Base-by-base conservation (phyloP, 1,140 invertebrate genomes). In the Ceratosolen solmsi region DNA sequence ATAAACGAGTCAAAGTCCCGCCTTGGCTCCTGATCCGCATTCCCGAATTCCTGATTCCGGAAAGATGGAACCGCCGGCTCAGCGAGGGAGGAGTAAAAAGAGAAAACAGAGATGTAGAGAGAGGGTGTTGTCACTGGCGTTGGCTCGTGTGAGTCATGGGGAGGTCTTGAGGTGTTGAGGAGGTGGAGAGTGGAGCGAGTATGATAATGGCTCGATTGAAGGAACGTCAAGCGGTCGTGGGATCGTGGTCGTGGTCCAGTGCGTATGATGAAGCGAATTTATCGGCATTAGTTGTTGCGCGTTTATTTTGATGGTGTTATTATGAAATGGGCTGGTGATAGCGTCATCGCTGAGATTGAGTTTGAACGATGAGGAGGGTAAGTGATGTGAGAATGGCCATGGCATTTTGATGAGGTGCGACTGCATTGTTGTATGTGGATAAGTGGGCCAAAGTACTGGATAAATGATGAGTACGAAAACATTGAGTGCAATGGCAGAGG, bases 401-500 rank as follows among this genome's bases (percentile, higher is more conserved):
- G 27, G 25, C 25, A 63, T 27, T 72, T 15, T 49, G 3, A 13
- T 49, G 5, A 38, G 15, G 7, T 49, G 25, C 17, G 20, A 49
- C 22, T 51, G 17, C n/a, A 3, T 46, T 51, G 11, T 27, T 72
- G 17, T 30, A 49, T 27, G 20, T 5, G 25, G 15, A 72, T 27
- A 72, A 70, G n/a, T 41, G 41, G 0, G 3, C 0, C 13, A 30
- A 72, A 13, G 49, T 25, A 72, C 49, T 75, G 15, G n/a, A 17
- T 25, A 58, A 73, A 30, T n/a, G n/a, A 90, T 89, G 88, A 86
- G 85, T 77, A 84, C 83, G 17, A 88, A 89, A 83, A 86, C 84
- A 4, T 76, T 92, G 30, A 86, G 85, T 68, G 85, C 87, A 3
- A 78, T 88, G 63, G 94, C 94, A 20, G 94, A 95, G 60, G 93